These are phyloP conservation scores for Chrysina gloriosa DNA, from an alignment of 2,888 invertebrate genomes.

Conservation along the genomic window DNA sequence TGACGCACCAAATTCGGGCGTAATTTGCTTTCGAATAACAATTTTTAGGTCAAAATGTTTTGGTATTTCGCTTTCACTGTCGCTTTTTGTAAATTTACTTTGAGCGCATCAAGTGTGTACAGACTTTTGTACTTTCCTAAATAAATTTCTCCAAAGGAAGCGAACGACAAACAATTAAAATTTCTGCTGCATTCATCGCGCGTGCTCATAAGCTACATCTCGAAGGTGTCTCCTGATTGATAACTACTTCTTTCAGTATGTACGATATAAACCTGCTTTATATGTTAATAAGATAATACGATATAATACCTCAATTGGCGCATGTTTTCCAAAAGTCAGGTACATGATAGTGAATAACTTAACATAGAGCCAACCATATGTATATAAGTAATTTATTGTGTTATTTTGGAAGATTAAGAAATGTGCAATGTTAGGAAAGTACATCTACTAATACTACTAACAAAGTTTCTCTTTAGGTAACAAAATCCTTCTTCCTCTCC, in stretches of 20 bases:
- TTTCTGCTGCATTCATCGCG: background rate
- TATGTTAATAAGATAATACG: slow-evolving; percentile 25
- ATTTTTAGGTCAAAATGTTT: too few species aligned
- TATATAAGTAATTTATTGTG: slow-evolving; percentile 47
- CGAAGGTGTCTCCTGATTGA: slow-evolving; percentile 48
- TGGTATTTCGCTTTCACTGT: too few species aligned
- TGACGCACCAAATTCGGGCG: too few species aligned
- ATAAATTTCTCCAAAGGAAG: too few species aligned
- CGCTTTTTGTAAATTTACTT: too few species aligned
- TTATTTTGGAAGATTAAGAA: slow-evolving; percentile 32
- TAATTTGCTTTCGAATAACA: too few species aligned
- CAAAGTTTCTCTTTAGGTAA: too few species aligned
- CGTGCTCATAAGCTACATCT: background rate
- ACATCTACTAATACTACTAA: too few species aligned
- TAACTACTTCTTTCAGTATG: slow-evolving; percentile 49
- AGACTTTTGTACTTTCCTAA: too few species aligned
- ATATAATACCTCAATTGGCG: slow-evolving; percentile 48
- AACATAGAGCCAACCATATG: slow-evolving; percentile 48
- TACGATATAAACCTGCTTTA: slow-evolving; percentile 53
- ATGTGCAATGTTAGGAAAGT: background rate
- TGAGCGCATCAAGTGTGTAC: too few species aligned
- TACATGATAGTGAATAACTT: slow-evolving; percentile 56
- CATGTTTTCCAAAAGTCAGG: slow-evolving; percentile 55
- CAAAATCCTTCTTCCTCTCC: too few species aligned
- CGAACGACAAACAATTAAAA: too few species aligned